phyloP scores from a whole-genome alignment of 1,140 invertebrate genomes.

The Eueides isabella region DNA sequence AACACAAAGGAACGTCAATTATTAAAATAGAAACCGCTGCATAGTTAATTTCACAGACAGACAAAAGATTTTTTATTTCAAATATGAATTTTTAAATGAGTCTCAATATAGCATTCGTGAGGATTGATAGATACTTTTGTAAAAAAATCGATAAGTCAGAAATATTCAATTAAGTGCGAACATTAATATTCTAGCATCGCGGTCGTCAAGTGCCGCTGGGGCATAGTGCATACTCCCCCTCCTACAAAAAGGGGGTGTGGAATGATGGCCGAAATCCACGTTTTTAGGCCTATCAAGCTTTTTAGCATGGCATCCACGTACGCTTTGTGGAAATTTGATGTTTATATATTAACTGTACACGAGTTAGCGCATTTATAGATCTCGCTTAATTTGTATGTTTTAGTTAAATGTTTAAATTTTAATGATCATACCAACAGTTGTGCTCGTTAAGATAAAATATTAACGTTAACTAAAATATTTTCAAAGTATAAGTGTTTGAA shows the following conservation, averaged over 20 bases:
- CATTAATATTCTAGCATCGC: conserved; percentile 78
- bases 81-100: background rate
- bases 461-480: background rate
- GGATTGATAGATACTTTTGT: background rate
- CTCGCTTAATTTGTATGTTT: background rate
- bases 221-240: conserved; percentile 61
- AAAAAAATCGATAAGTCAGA: conserved; percentile 61
- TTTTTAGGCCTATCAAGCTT: conserved; percentile 79
- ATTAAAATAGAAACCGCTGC: background rate
- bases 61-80: background rate
- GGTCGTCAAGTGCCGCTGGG: conserved; percentile 67
- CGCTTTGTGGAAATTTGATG: conserved; percentile 62
- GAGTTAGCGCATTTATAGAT: conserved; percentile 25
- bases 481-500: background rate
- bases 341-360: conserved; percentile 63
- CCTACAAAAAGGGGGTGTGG: conserved; percentile 48
- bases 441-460: no score
- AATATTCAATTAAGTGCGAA: conserved; percentile 73
- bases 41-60: background rate
- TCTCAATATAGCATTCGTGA: background rate
- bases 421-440: background rate
- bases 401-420: background rate
- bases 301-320: conserved; percentile 70
- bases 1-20: background rate
- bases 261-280: conserved; percentile 70